A percentile compares a stretch with the other conserved stretches of the same genome.
Evolutionary conservation across 2,888 invertebrate species (phyloP).

Genomic region (Arctia plantaginis): DNA sequence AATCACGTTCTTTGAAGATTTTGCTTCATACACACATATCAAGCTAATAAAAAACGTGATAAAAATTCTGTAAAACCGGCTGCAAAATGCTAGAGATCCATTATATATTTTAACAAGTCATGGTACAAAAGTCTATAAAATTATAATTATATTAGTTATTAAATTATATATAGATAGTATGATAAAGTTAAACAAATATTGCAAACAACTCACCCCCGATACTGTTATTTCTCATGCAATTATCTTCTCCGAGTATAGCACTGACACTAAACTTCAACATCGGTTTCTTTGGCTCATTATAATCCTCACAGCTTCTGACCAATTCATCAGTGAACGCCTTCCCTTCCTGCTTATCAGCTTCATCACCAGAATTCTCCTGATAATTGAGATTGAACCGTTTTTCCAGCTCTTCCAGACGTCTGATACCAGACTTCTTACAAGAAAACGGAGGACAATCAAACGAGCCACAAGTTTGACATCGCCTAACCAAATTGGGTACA

Average conservation of each 20-base stretch:
- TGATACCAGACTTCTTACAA: conserved; percentile 79
- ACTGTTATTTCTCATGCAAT: conserved; percentile 63
- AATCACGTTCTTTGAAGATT: no score
- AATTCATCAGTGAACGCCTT: conserved; percentile 74
- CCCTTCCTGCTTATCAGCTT: conserved; percentile 63
- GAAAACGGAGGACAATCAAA: conserved; percentile 85
- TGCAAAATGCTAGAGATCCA: no score
- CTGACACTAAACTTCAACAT: conserved; percentile 96
- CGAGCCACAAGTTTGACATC: conserved; percentile 86
- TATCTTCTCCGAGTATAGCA: conserved; percentile 92
- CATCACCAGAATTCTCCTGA: conserved; percentile 79
- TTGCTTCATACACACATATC: no score
- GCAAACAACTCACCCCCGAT: conserved; percentile 70
- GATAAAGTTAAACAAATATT: neutral
- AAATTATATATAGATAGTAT: no score
- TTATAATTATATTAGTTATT: no score
- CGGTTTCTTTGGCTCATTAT: conserved; percentile 88
- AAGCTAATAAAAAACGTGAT: no score
- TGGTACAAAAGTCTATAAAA: no score
- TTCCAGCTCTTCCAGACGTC: conserved; percentile 78
- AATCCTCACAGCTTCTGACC: conserved; percentile 77
- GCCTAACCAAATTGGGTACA: conserved; percentile 71
- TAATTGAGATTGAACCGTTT: conserved; percentile 78
- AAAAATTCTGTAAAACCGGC: no score
- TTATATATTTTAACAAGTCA: no score